These are phyloP conservation scores for Pterobdella sp. DNA, from an alignment of 2,888 invertebrate genomes.

Conservation along the genomic window DNA sequence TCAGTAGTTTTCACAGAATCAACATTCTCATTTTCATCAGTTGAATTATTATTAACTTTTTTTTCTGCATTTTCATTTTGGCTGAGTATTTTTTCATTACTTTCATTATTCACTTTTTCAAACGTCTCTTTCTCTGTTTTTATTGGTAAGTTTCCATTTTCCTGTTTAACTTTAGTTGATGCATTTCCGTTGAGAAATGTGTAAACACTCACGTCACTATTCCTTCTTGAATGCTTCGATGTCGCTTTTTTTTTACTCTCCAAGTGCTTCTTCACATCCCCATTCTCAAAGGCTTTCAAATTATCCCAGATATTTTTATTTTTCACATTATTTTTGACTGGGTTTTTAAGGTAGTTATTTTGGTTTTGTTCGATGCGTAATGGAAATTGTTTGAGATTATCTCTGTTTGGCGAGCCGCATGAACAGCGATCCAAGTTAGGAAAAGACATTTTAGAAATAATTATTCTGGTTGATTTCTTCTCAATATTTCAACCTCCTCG, in stretches of 20 bases:
- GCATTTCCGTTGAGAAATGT: neutral
- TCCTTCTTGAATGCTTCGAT: neutral
- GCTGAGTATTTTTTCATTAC: conserved; percentile 12
- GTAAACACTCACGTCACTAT: neutral
- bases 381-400: neutral
- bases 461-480: neutral
- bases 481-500: neutral
- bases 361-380: neutral
- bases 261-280: neutral
- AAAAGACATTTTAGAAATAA: conserved; percentile 21
- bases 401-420: conserved; percentile 30
- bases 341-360: neutral
- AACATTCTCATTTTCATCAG: no score
- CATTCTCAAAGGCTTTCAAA: neutral
- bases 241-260: neutral
- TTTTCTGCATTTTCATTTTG: no score
- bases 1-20: no score
- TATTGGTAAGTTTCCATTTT: no score
- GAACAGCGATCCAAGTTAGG: conserved; percentile 31
- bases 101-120: neutral
- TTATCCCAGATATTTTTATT: neutral
- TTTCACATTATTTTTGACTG: neutral
- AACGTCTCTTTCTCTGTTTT: no score
- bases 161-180: no score
- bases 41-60: no score